These are phyloP conservation scores for Trichogramma dendrolimi DNA, from an alignment of 2,888 invertebrate species.

Conservation along the genomic window DNA sequence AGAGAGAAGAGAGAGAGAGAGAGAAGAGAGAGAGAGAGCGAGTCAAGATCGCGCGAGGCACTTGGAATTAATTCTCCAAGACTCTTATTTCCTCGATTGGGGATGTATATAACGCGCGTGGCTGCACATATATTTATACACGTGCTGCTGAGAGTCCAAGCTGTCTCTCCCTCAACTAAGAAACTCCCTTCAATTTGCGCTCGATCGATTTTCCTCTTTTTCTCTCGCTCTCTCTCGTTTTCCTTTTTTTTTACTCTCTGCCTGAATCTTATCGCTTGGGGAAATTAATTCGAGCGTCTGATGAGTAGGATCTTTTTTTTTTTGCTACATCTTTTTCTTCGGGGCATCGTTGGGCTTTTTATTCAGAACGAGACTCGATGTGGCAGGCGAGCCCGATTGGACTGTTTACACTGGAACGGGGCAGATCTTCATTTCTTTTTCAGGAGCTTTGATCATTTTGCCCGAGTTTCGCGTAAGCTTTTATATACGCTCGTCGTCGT, in stretches of 20 bases:
- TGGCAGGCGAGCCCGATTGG: no score
- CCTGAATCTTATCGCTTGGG: slow-evolving; percentile 6
- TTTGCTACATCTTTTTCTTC: no score
- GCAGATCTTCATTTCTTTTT: no score
- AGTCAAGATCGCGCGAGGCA: slow-evolving; percentile 21
- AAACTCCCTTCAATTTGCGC: background rate
- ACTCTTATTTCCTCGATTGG: slow-evolving; percentile 17
- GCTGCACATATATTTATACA: slow-evolving; percentile 7
- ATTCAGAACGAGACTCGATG: no score
- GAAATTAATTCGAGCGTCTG: slow-evolving; percentile 14
- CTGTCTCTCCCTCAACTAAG: no score
- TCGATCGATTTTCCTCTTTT: slow-evolving; percentile 3
- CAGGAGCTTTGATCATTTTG: no score
- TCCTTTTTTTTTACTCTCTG: background rate
- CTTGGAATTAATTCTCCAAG: slow-evolving; percentile 24
- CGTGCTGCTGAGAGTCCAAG: background rate
- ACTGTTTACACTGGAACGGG: no score
- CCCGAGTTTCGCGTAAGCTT: no score
- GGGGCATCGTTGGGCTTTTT: no score
- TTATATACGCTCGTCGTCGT: no score
- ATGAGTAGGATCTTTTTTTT: no score
- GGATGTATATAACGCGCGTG: background rate
- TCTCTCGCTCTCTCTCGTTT: background rate
- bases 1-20: background rate
- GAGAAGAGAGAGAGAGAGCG: background rate